Percentiles rank a stretch among this genome's conserved stretches.
Evolutionary conservation across 2,888 invertebrate genomes (phyloP).

Genomic region (Athalia rosae): DNA sequence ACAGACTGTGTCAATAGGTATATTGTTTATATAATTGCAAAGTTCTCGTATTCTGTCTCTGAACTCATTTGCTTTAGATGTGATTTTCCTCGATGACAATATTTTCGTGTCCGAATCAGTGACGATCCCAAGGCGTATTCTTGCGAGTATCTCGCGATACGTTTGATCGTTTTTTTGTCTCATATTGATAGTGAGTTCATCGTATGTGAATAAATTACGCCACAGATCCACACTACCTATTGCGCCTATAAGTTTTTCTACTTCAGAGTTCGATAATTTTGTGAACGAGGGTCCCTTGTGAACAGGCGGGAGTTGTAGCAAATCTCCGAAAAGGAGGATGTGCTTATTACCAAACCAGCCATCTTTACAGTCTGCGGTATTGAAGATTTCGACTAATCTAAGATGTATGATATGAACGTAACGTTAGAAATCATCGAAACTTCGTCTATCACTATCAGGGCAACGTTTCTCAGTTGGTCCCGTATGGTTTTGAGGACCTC

Average conservation of each 20-base stretch:
- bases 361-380: constrained; percentile 54
- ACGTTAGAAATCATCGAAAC: constrained; percentile 51
- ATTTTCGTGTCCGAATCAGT: constrained; percentile 46
- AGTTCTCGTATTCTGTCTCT: too few species aligned
- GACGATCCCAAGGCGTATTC: constrained; percentile 1
- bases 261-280: constrained; percentile 52
- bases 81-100: constrained; percentile 38
- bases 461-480: constrained; percentile 55
- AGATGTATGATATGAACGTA: constrained; percentile 53
- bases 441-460: too few species aligned
- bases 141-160: constrained; percentile 56
- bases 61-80: too few species aligned
- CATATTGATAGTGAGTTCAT: constrained; percentile 62
- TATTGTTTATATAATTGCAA: too few species aligned
- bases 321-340: constrained; percentile 52
- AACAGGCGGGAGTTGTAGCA: constrained; percentile 60
- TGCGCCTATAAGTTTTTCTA: constrained; percentile 56
- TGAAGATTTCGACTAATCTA: constrained; percentile 56
- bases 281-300: constrained; percentile 57
- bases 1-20: too few species aligned
- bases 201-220: constrained; percentile 59
- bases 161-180: constrained; percentile 54
- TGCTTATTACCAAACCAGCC: constrained; percentile 57
- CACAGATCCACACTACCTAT: constrained; percentile 57
- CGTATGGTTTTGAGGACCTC: constrained; percentile 50